Conservation (phyloP, 1,140 invertebrate genomes). For the Epicauta chinensis region DNA sequence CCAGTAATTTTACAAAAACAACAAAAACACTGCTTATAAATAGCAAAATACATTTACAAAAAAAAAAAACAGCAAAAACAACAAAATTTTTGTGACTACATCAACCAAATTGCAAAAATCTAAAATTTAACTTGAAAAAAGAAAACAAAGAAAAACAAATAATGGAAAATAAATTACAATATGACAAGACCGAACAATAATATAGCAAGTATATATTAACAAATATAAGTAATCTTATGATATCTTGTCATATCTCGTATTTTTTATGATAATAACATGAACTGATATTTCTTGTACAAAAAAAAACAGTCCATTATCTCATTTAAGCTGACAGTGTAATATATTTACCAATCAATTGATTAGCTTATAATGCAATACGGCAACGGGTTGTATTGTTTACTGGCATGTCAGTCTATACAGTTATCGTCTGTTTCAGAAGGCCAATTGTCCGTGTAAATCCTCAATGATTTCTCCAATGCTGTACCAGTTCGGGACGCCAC, state of each 20-base stretch:
- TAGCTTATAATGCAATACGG: slow-evolving; percentile 35
- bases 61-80: not conserved
- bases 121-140: not conserved
- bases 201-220: too few relatives aligned
- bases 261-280: too few relatives aligned
- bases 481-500: slow-evolving; percentile 39
- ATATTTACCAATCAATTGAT: slow-evolving; percentile 5
- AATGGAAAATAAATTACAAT: slow-evolving; percentile 7
- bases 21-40: too few relatives aligned
- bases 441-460: slow-evolving; percentile 62
- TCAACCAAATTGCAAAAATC: not conserved
- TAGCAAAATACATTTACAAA: not conserved
- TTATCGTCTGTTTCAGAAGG: slow-evolving; percentile 35
- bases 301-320: slow-evolving; percentile 12
- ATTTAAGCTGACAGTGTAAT: not conserved
- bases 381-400: slow-evolving; percentile 31
- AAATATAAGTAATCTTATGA: too few relatives aligned
- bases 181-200: not conserved
- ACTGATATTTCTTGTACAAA: too few relatives aligned
- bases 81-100: not conserved
- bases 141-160: not conserved
- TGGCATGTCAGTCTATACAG: slow-evolving; percentile 39
- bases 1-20: slow-evolving; percentile 1
- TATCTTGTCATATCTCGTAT: too few relatives aligned
- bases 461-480: slow-evolving; percentile 62